phyloP scores from a whole-genome alignment of 2,888 invertebrate species.

The Trachelus tabidus region DNA sequence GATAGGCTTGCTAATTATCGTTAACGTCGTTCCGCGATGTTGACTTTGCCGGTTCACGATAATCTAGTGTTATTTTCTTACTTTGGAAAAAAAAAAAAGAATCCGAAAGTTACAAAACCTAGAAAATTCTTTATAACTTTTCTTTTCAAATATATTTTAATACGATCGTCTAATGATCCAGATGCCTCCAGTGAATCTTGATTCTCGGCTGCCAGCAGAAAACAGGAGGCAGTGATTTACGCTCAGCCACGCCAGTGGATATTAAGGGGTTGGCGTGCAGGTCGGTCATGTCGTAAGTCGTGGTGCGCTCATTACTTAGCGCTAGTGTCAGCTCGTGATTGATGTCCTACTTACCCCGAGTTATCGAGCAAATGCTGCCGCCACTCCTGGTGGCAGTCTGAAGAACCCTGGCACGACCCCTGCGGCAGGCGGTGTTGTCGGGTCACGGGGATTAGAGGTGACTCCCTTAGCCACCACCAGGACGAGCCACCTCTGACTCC shows the following conservation, averaged over 20 bases:
- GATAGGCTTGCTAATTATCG: conserved; percentile 6
- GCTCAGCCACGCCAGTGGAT: conserved; percentile 19
- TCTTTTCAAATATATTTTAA: too few species aligned
- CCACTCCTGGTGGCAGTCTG: conserved; percentile 11
- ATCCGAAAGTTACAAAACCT: too few species aligned
- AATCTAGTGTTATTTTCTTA: too few species aligned
- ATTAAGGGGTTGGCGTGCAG: conserved; percentile 29
- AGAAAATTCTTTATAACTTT: too few species aligned
- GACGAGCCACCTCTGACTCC: background rate
- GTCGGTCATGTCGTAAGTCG: conserved; percentile 23
- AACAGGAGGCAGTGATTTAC: background rate
- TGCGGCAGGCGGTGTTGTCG: conserved; percentile 7
- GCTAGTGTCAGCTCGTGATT: conserved; percentile 27
- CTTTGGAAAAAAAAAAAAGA: too few species aligned
- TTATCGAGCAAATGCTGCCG: conserved; percentile 27
- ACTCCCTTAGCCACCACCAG: conserved; percentile 2
- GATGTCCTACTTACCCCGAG: conserved; percentile 33
- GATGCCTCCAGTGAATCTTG: too few species aligned
- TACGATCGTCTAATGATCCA: too few species aligned
- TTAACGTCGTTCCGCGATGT: too few species aligned
- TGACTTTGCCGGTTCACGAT: too few species aligned
- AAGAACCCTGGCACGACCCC: conserved; percentile 3
- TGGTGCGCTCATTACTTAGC: conserved; percentile 30
- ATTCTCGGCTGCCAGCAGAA: too few species aligned
- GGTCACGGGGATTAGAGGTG: conserved; percentile 18